Conservation (phyloP, 2,797 vertebrate species). For the Cyclopterus lumpus region DNA sequence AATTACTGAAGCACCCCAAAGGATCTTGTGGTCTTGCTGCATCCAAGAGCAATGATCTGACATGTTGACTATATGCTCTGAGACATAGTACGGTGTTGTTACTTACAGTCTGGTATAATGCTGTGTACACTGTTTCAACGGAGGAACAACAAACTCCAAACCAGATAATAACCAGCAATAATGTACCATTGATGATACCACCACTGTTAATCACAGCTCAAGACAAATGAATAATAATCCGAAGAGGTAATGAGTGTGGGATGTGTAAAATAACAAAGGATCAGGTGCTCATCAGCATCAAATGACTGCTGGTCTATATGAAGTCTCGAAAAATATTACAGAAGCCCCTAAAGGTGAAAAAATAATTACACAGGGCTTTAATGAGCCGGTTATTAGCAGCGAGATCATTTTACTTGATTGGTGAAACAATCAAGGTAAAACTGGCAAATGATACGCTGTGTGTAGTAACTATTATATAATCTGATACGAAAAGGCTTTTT, state of each 20-base stretch:
- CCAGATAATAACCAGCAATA: background rate
- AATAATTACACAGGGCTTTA: conserved; percentile 13
- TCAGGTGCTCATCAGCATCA: conserved; percentile 11
- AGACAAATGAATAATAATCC: conserved; percentile 3
- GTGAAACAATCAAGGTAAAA: conserved; percentile 40
- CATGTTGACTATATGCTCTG: background rate
- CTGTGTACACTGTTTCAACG: background rate
- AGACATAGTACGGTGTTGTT: background rate
- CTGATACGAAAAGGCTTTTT: background rate
- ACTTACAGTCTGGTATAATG: background rate
- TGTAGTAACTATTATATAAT: conserved; percentile 1
- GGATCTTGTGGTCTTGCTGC: background rate
- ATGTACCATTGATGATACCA: background rate
- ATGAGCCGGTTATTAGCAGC: conserved; percentile 24
- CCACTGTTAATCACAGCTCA: conserved; percentile 1
- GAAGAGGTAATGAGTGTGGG: conserved; percentile 23
- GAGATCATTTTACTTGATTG: conserved; percentile 35
- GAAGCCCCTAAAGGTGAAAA: conserved; percentile 3
- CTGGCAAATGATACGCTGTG: background rate
- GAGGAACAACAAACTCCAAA: background rate
- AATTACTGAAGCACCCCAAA: background rate
- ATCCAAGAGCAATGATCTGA: background rate
- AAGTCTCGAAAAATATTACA: conserved; percentile 8
- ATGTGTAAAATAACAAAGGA: conserved; percentile 23
- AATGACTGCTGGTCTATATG: background rate